phyloP scores from a whole-genome alignment of 2,888 invertebrate species.

The Rugalucina vietnamica region DNA sequence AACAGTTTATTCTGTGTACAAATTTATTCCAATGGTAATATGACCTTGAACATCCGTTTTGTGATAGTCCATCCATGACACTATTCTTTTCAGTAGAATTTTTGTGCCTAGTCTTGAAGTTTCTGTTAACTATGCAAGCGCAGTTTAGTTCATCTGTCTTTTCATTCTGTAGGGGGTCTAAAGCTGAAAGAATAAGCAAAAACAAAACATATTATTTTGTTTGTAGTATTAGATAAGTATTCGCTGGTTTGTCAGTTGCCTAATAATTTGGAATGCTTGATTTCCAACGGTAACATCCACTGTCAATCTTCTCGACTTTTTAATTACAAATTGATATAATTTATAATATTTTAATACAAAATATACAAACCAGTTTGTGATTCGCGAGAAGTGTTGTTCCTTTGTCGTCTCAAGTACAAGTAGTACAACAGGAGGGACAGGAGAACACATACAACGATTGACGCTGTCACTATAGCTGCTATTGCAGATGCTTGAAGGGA shows the following conservation, averaged over 20 bases:
- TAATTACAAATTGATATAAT: too few relatives aligned
- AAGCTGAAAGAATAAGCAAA: background rate
- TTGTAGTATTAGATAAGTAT: too few relatives aligned
- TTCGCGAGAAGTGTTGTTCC: conserved; percentile 49
- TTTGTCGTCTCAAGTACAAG: conserved; percentile 29
- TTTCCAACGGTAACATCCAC: too few relatives aligned
- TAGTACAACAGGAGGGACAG: conserved; percentile 22
- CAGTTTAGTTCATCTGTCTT: background rate
- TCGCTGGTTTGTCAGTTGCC: too few relatives aligned
- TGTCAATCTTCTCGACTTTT: too few relatives aligned
- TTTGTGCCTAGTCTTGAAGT: background rate
- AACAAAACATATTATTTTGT: too few relatives aligned
- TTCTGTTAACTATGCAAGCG: background rate
- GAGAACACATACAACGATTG: conserved; percentile 36
- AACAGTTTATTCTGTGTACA: background rate
- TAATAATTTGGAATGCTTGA: too few relatives aligned
- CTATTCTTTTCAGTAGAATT: background rate
- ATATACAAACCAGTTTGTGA: conserved; percentile 51
- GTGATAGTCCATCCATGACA: background rate
- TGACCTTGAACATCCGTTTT: background rate
- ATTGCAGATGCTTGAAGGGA: too few relatives aligned
- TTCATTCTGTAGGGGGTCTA: background rate
- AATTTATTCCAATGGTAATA: background rate
- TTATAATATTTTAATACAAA: too few relatives aligned
- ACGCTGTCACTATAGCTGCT: conserved; percentile 26